Percentiles rank a stretch among this genome's conserved stretches.
These are phyloP conservation scores for Rhagonycha lutea DNA, from an alignment of 2,888 invertebrate species.

Conservation along the genomic window DNA sequence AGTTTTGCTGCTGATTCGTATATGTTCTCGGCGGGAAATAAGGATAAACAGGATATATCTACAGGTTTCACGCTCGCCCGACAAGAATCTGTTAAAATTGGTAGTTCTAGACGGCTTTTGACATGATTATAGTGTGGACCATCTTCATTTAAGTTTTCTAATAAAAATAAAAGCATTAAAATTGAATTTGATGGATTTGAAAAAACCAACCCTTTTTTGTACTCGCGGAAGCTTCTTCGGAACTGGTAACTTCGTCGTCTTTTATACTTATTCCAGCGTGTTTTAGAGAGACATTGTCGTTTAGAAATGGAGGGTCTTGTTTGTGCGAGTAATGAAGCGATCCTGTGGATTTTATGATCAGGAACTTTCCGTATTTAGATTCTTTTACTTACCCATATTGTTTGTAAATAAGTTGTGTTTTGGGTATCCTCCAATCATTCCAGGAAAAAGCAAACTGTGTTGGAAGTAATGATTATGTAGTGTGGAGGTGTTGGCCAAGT, in stretches of 20 bases:
- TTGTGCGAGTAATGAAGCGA: conserved; percentile 18
- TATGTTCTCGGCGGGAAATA: conserved; percentile 63
- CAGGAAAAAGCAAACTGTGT: conserved; percentile 51
- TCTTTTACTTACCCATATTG: conserved; percentile 25
- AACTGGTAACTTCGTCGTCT: conserved; percentile 78
- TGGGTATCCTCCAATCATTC: conserved; percentile 51
- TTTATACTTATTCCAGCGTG: conserved; percentile 50
- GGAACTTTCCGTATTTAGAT: background rate
- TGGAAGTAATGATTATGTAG: conserved; percentile 44
- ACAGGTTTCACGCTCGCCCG: conserved; percentile 39
- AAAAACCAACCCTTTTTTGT: conserved; percentile 5
- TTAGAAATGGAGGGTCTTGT: conserved; percentile 19
- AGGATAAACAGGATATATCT: conserved; percentile 55
- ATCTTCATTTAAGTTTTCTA: conserved; percentile 4
- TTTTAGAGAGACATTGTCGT: conserved; percentile 8
- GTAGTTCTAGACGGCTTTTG: conserved; percentile 43
- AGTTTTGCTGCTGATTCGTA: conserved; percentile 77
- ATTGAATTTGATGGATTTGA: background rate
- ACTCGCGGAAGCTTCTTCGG: conserved; percentile 64
- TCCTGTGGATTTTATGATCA: background rate
- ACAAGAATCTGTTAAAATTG: conserved; percentile 41
- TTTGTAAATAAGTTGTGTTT: conserved; percentile 44
- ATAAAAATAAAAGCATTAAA: background rate
- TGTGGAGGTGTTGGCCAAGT: conserved; percentile 28
- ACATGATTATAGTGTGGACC: background rate